Evolutionary conservation across 1,140 invertebrate genomes (phyloP).

Genomic region (Hermetia illucens): DNA sequence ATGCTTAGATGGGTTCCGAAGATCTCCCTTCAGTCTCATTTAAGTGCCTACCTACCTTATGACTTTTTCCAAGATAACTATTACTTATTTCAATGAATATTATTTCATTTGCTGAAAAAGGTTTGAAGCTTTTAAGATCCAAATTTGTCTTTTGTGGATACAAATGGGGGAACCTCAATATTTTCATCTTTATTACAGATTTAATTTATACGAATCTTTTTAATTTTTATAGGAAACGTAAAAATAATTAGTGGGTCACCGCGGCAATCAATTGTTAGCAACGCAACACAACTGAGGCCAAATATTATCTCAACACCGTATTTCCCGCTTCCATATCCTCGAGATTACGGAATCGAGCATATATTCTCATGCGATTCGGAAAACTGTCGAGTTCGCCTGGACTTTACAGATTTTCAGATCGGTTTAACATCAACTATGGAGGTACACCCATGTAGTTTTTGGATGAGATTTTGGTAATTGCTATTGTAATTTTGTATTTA

Average conservation of each 20-base stretch:
- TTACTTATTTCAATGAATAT: too few relatives aligned
- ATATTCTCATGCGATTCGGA: slow-evolving; percentile 41
- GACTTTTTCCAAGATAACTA: too few relatives aligned
- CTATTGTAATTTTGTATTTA: not conserved
- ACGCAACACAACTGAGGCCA: slow-evolving; percentile 17
- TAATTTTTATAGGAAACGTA: slow-evolving; percentile 39
- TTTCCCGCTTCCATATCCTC: slow-evolving; percentile 52
- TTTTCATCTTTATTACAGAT: too few relatives aligned
- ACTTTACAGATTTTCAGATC: slow-evolving; percentile 57
- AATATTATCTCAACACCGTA: slow-evolving; percentile 43
- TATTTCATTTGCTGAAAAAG: too few relatives aligned
- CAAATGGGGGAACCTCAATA: too few relatives aligned
- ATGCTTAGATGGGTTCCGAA: too few relatives aligned
- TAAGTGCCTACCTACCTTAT: too few relatives aligned
- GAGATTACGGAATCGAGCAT: slow-evolving; percentile 52
- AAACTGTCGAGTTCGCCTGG: slow-evolving; percentile 42
- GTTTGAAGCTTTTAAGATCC: too few relatives aligned
- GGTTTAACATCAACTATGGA: slow-evolving; percentile 52
- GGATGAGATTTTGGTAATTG: not conserved
- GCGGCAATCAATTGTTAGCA: slow-evolving; percentile 18
- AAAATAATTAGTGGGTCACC: slow-evolving; percentile 38
- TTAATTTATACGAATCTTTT: too few relatives aligned
- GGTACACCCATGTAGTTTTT: slow-evolving; percentile 25
- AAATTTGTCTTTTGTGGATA: too few relatives aligned
- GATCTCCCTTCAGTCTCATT: too few relatives aligned